Evolutionary conservation across 2,888 invertebrate genomes (phyloP).

Genomic region (Diabrotica balteata): DNA sequence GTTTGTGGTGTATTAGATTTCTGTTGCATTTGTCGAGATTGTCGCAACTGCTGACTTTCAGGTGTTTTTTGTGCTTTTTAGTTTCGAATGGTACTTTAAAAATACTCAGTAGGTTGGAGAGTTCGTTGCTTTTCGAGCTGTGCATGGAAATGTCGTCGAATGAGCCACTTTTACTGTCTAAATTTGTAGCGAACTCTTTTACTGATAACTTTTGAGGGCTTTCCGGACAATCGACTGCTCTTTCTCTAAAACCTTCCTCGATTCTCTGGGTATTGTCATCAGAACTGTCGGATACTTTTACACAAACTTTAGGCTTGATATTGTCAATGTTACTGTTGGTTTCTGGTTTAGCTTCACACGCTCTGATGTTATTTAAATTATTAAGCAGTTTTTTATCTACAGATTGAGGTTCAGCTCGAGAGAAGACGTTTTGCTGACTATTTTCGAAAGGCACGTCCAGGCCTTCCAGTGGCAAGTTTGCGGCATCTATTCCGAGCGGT

Average conservation of each 20-base stretch:
- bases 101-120: conserved; percentile 48
- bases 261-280: conserved; percentile 45
- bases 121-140: conserved; percentile 67
- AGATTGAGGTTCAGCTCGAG: conserved; percentile 31
- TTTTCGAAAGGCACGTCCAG: conserved; percentile 49
- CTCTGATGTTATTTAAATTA: conserved; percentile 56
- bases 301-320: conserved; percentile 12
- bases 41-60: conserved; percentile 54
- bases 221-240: conserved; percentile 56
- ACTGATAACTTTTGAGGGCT: conserved; percentile 44
- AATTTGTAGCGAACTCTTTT: conserved; percentile 46
- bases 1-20: conserved; percentile 61
- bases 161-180: conserved; percentile 51
- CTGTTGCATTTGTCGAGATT: conserved; percentile 54
- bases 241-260: conserved; percentile 48
- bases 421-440: conserved; percentile 28
- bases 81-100: conserved; percentile 56
- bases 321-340: conserved; percentile 31
- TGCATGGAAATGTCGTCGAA: conserved; percentile 68
- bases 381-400: conserved; percentile 43
- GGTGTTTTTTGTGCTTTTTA: conserved; percentile 48
- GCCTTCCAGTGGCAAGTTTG: conserved; percentile 48
- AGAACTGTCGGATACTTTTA: conserved; percentile 32
- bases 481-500: conserved; percentile 54
- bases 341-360: conserved; percentile 50